phyloP scores from a whole-genome alignment of 2,888 invertebrate species.

The Drosophila conformis region DNA sequence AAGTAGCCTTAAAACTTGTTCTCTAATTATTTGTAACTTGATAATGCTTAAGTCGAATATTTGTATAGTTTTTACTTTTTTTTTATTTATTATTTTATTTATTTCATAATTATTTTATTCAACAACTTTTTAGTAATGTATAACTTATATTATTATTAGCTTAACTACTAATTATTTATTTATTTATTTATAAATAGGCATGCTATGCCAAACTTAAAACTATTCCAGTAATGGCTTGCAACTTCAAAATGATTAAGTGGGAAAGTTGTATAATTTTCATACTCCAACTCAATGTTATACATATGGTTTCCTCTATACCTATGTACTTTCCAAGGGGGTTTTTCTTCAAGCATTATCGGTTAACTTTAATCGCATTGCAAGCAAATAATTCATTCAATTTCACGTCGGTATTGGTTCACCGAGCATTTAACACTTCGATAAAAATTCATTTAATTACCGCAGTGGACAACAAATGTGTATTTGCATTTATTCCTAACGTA shows the following conservation, averaged over 20 bases:
- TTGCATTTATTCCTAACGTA: constrained; percentile 49
- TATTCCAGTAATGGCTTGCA: background rate
- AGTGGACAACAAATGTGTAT: constrained; percentile 56
- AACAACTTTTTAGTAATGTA: background rate
- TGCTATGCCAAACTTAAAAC: too few species aligned
- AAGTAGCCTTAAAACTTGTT: background rate
- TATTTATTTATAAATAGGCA: background rate
- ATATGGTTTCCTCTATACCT: background rate
- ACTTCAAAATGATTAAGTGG: too few species aligned
- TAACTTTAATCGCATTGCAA: constrained; percentile 7
- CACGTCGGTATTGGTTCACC: constrained; percentile 20
- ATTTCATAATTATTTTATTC: background rate
- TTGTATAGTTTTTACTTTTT: background rate
- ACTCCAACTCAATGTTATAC: background rate
- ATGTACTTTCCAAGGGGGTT: background rate
- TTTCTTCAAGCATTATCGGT: background rate
- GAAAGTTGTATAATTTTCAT: background rate
- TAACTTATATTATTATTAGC: background rate
- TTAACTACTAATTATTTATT: background rate
- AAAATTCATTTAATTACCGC: constrained; percentile 64
- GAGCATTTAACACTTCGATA: constrained; percentile 45
- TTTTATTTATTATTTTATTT: background rate
- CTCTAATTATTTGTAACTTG: background rate
- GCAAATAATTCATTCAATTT: constrained; percentile 26
- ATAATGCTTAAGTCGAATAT: background rate